These are phyloP conservation scores for Pseudolycoriella hygida DNA, from an alignment of 2,888 invertebrate species.

Conservation along the genomic window DNA sequence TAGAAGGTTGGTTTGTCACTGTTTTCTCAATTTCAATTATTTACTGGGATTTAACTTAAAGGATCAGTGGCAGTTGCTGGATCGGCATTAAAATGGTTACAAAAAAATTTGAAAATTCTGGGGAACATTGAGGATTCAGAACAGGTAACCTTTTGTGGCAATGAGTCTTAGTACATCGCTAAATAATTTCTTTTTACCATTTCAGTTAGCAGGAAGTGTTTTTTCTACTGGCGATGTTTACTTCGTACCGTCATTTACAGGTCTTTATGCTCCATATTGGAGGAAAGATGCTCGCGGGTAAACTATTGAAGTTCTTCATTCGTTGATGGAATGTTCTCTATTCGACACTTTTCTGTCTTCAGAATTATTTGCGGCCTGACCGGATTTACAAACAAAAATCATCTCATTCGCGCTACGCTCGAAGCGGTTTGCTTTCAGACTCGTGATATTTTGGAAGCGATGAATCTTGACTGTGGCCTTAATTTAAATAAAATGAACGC, in stretches of 20 bases:
- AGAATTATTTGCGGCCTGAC: constrained; percentile 87
- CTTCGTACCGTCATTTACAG: constrained; percentile 95
- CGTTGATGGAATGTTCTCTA: not conserved
- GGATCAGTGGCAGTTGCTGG: constrained; percentile 77
- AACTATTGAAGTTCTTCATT: constrained; percentile 3
- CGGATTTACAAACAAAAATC: constrained; percentile 80
- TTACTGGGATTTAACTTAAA: too few relatives aligned
- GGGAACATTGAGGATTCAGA: constrained; percentile 54
- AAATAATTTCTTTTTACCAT: not conserved
- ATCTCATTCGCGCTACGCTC: constrained; percentile 83
- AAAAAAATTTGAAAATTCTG: constrained; percentile 79
- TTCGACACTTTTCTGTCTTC: constrained; percentile 18
- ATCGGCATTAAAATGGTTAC: constrained; percentile 79
- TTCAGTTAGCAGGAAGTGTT: constrained; percentile 23
- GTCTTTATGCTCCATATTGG: constrained; percentile 97
- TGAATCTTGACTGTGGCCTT: constrained; percentile 82
- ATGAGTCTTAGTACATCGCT: not conserved
- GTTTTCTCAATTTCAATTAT: too few relatives aligned
- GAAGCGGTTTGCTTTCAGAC: constrained; percentile 96
- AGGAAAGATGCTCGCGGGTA: constrained; percentile 86
- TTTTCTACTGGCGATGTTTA: constrained; percentile 86
- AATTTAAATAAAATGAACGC: constrained; percentile 69
- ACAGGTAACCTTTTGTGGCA: constrained; percentile 15
- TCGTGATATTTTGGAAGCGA: constrained; percentile 80
- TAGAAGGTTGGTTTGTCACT: constrained; percentile 70